Evolutionary conservation across 2,797 vertebrate species (phyloP).

Genomic region (Aphelocoma californica): DNA sequence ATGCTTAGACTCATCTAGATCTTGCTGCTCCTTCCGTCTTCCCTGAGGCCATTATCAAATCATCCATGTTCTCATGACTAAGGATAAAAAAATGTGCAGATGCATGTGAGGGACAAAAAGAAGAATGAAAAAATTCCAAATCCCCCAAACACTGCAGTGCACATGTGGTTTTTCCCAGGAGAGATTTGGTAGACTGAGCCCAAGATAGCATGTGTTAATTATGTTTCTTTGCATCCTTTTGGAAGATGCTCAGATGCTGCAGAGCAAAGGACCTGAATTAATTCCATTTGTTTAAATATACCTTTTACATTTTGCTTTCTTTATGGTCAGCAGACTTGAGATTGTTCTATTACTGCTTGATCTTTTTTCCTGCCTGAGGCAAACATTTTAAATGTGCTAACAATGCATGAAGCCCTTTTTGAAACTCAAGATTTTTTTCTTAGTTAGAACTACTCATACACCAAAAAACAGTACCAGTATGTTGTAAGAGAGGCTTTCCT

Average conservation of each 20-base stretch:
- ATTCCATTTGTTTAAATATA: not conserved
- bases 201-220: not conserved
- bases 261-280: not conserved
- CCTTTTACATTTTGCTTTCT: not conserved
- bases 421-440: not conserved
- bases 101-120: not conserved
- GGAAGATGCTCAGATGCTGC: not conserved
- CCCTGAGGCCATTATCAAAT: not conserved
- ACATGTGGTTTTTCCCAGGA: not conserved
- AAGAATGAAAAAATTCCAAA: not conserved
- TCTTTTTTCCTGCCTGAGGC: slow-evolving; percentile 1
- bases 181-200: not conserved
- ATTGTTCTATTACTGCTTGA: not conserved
- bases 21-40: not conserved
- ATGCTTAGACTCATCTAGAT: not conserved
- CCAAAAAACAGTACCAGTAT: not conserved
- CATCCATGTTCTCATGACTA: slow-evolving; percentile 14
- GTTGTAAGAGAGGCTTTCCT: not conserved
- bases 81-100: slow-evolving; percentile 14
- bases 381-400: slow-evolving; percentile 1
- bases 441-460: not conserved
- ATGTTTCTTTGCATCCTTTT: not conserved
- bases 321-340: not conserved
- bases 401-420: not conserved
- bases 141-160: not conserved